Evolutionary conservation across 2,113 vertebrate species (phyloP), one percentile per base, ranked within the genome.

Genomic region (Xenotilapia flavipinnis): DNA sequence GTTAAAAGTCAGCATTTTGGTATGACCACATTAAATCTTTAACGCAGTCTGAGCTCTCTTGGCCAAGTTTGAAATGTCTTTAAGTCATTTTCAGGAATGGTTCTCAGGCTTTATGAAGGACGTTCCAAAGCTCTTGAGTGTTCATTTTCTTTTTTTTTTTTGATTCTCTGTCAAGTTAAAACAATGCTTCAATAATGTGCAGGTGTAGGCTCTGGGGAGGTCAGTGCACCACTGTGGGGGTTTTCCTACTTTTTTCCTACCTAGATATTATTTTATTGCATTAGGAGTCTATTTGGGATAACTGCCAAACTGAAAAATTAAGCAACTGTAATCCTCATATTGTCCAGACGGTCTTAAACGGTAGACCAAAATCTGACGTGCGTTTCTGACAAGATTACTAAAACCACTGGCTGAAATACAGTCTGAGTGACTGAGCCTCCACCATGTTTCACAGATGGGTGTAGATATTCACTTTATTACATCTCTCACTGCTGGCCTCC

Each of bases 1-100:
- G 14, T 17, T 28, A 31, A 60, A 60, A 33, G 58, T 62, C 17
- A 65, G 60, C 17, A 36, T 36, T 62, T 65, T 65, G 60, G 9
- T 36, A 36, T 65, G 31, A 3, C 9, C 31, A 36, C 31, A 65
- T n/a, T 36, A 2, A 58, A 1, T 58, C 56, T 58, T 58, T 17
- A 60, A 31, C 1, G 0, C 56, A 60, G 5, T 31, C 14, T 60
- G 56, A 28, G 26, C 26, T 58, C 0, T 28, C 0, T 28, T 58
- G 13, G 26, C 26, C 26, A 58, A 58, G 23, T 28, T 58, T 58
- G 55, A 28, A 58, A 58, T 58, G 3, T 60, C 14, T 60, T 60
- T 31, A 17, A 58, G 56, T 28, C 3, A 31, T 60, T 17, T 4
- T 60, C 28, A 60, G 56, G 56, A 60, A 60, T 60, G 33, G 56